Conservation (phyloP, 2,113 vertebrate genomes). For the Otis tarda region DNA sequence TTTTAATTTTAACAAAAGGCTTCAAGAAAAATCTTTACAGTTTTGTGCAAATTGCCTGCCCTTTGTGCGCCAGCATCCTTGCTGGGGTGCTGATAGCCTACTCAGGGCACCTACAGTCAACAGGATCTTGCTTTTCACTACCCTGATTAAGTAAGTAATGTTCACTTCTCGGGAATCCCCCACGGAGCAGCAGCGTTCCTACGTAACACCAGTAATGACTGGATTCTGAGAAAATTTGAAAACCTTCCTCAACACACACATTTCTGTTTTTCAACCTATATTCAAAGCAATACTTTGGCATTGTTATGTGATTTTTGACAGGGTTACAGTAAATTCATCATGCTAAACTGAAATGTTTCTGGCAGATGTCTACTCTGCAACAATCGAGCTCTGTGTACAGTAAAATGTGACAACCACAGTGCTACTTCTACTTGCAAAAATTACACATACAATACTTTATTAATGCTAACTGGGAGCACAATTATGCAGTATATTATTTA, state of each 20-base stretch:
- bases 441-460: constrained; percentile 61
- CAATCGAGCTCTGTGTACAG: constrained; percentile 82
- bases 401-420: constrained; percentile 76
- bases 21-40: constrained; percentile 20
- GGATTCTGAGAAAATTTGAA: constrained; percentile 69
- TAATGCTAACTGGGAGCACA: constrained; percentile 51
- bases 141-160: constrained; percentile 59
- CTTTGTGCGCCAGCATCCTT: neutral
- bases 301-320: constrained; percentile 91
- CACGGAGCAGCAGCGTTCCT: constrained; percentile 17
- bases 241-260: constrained; percentile 66
- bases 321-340: constrained; percentile 87
- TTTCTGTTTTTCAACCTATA: constrained; percentile 75
- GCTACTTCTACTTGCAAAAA: constrained; percentile 57
- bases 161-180: constrained; percentile 55
- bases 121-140: constrained; percentile 47
- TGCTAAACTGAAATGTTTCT: constrained; percentile 94
- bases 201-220: constrained; percentile 61
- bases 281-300: constrained; percentile 81
- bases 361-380: constrained; percentile 90
- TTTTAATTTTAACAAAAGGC: constrained; percentile 8
- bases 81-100: constrained; percentile 41
- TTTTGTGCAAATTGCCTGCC: constrained; percentile 32
- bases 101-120: constrained; percentile 47
- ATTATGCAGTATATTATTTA: constrained; percentile 20